Evolutionary conservation across 1,140 invertebrate genomes (phyloP).

Genomic region (Drosophila dunni): DNA sequence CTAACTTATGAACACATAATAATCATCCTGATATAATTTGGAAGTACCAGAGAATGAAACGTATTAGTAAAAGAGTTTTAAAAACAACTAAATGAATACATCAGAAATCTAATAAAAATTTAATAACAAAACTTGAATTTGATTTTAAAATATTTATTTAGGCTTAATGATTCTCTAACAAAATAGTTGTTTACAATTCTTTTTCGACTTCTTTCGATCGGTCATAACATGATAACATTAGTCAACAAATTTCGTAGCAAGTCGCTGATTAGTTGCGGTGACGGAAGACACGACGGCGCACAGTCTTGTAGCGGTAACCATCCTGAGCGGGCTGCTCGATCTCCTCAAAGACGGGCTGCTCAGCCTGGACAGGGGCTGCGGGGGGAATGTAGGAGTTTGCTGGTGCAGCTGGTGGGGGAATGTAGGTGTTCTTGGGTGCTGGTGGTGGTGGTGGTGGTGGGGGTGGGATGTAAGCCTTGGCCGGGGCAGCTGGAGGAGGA

Average conservation of each 20-base stretch:
- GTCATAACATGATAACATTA: slow-evolving; percentile 53
- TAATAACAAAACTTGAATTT: neutral
- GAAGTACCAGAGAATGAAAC: too few species aligned
- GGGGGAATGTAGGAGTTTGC: slow-evolving; percentile 59
- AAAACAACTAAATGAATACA: too few species aligned
- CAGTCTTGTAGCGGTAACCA: slow-evolving; percentile 80
- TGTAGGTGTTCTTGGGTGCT: slow-evolving; percentile 67
- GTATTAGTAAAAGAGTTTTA: too few species aligned
- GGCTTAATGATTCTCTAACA: slow-evolving; percentile 2
- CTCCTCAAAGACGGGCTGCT: slow-evolving; percentile 60
- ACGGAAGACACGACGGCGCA: slow-evolving; percentile 77
- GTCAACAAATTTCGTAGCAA: slow-evolving; percentile 45
- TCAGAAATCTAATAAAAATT: neutral
- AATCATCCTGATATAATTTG: too few species aligned
- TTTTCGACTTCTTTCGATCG: neutral
- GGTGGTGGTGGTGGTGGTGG: slow-evolving; percentile 70
- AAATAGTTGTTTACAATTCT: slow-evolving; percentile 7
- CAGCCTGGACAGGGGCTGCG: slow-evolving; percentile 52
- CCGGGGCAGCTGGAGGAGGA: slow-evolving; percentile 54
- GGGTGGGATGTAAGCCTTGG: slow-evolving; percentile 63
- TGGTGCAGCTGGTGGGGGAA: slow-evolving; percentile 61
- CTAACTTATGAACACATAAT: too few species aligned
- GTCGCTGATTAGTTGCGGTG: slow-evolving; percentile 62
- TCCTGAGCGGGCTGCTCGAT: slow-evolving; percentile 76
- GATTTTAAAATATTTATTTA: slow-evolving; percentile 1